Percentiles rank a stretch among this genome's conserved stretches.
Evolutionary conservation across 1,140 invertebrate genomes (phyloP).

Genomic region (Cydia pomonella): DNA sequence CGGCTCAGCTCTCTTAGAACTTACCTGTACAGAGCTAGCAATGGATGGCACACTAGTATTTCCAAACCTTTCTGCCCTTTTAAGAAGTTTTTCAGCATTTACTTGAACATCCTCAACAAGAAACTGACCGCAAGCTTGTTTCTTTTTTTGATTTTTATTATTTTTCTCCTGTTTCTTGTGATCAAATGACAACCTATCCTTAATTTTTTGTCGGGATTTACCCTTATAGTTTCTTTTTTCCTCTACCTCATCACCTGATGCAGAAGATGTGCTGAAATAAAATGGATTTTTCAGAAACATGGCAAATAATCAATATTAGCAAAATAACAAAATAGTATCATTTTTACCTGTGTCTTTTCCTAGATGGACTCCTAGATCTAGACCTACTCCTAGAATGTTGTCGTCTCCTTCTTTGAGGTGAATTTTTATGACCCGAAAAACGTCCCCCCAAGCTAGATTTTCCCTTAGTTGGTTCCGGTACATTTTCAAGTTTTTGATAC

Average conservation of each 20-base stretch:
- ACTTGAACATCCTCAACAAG: conserved; percentile 84
- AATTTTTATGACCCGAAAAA: conserved; percentile 55
- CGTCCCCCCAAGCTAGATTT: conserved; percentile 49
- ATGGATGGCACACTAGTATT: conserved; percentile 64
- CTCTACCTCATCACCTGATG: conserved; percentile 71
- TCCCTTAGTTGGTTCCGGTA: conserved; percentile 55
- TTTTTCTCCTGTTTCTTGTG: conserved; percentile 73
- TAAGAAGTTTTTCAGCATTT: conserved; percentile 88
- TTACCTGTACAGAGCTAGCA: conserved; percentile 69
- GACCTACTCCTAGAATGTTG: conserved; percentile 63
- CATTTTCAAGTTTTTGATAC: conserved; percentile 76
- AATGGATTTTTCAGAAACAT: conserved; percentile 40
- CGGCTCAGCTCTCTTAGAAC: conserved; percentile 61
- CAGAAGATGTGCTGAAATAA: conserved; percentile 71
- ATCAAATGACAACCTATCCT: conserved; percentile 73
- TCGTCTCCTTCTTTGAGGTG: conserved; percentile 60
- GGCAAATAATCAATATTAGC: conserved; percentile 34
- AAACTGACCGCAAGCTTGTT: conserved; percentile 86
- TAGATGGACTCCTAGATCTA: conserved; percentile 66
- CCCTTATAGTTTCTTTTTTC: conserved; percentile 65
- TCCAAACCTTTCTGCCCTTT: conserved; percentile 92
- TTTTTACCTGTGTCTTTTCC: conserved; percentile 62
- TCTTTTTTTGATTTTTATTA: conserved; percentile 81
- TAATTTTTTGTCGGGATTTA: conserved; percentile 74
- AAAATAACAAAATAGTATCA: conserved; percentile 28